Percentiles rank a stretch among this genome's conserved stretches.
Evolutionary conservation across 2,797 vertebrate species (phyloP).

Genomic region (Catharus ustulatus): DNA sequence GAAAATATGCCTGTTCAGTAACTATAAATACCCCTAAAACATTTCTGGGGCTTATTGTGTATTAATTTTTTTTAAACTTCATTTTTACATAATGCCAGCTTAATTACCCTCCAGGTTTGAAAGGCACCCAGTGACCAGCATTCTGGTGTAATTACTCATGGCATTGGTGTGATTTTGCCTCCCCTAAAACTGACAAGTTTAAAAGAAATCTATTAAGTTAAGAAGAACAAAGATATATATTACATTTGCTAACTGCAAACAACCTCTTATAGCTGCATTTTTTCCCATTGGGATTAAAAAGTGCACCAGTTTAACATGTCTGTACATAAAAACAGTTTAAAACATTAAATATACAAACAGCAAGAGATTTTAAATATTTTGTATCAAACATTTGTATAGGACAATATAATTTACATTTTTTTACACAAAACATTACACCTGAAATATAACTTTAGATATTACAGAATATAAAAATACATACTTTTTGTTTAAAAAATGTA

Average conservation of each 20-base stretch:
- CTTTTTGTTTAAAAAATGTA: conserved; percentile 72
- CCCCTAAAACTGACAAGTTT: conserved; percentile 63
- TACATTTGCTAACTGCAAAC: conserved; percentile 77
- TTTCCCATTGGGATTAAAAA: conserved; percentile 80
- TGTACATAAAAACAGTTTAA: conserved; percentile 78
- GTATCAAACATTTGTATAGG: conserved; percentile 79
- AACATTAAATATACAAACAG: conserved; percentile 82
- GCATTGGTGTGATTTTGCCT: conserved; percentile 10
- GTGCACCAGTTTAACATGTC: conserved; percentile 82
- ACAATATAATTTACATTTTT: conserved; percentile 83
- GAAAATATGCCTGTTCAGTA: conserved; percentile 67
- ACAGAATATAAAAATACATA: conserved; percentile 82
- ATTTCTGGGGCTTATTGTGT: conserved; percentile 5
- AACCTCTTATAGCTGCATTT: conserved; percentile 75
- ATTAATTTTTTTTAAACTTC: neutral
- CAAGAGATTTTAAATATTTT: conserved; percentile 81
- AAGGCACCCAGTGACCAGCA: conserved; percentile 74
- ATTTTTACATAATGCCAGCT: conserved; percentile 40
- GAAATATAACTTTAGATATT: conserved; percentile 82
- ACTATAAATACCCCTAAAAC: conserved; percentile 63
- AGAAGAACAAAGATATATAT: conserved; percentile 75
- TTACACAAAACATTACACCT: conserved; percentile 82
- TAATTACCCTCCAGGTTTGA: conserved; percentile 63
- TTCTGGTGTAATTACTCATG: conserved; percentile 53
- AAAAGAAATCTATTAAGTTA: conserved; percentile 77